A percentile compares a stretch with the other conserved stretches of the same genome.
phyloP scores from a whole-genome alignment of 2,113 vertebrate genomes.

The Peromyscus leucopus region DNA sequence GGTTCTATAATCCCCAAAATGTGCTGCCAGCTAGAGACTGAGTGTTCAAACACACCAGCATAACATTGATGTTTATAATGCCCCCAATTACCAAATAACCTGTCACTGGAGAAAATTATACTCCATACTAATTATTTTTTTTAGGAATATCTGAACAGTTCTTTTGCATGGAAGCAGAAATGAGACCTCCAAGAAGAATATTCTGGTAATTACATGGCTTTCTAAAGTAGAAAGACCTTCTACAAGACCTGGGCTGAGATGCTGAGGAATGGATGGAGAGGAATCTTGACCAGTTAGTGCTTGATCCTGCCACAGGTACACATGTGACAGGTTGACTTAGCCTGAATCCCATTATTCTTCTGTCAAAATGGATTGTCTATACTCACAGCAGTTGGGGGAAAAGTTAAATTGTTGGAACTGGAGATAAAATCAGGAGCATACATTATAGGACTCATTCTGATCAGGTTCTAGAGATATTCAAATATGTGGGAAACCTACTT shows the following conservation, averaged over 20 bases:
- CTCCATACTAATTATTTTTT: neutral
- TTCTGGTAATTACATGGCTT: neutral
- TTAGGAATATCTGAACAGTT: neutral
- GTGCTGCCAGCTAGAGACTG: neutral
- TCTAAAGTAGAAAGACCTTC: neutral
- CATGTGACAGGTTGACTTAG: neutral
- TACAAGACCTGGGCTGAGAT: neutral
- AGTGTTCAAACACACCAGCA: neutral
- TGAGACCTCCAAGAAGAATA: neutral
- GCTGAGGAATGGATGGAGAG: neutral
- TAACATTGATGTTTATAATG: neutral
- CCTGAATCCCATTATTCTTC: neutral
- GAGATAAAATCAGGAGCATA: slow-evolving; percentile 95
- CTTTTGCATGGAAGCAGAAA: neutral
- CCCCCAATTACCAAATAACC: neutral
- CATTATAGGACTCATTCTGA: slow-evolving; percentile 93
- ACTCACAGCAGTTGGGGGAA: slow-evolving; percentile 90
- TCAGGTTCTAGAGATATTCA: slow-evolving; percentile 93
- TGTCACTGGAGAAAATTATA: neutral
- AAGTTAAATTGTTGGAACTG: slow-evolving; percentile 94
- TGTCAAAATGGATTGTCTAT: slow-evolving; percentile 87
- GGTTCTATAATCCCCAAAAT: neutral
- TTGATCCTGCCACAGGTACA: neutral
- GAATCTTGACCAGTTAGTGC: neutral
- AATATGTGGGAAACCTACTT: slow-evolving; percentile 94